Conservation (phyloP, 2,113 vertebrate species). For the Monarcha castaneiventris region DNA sequence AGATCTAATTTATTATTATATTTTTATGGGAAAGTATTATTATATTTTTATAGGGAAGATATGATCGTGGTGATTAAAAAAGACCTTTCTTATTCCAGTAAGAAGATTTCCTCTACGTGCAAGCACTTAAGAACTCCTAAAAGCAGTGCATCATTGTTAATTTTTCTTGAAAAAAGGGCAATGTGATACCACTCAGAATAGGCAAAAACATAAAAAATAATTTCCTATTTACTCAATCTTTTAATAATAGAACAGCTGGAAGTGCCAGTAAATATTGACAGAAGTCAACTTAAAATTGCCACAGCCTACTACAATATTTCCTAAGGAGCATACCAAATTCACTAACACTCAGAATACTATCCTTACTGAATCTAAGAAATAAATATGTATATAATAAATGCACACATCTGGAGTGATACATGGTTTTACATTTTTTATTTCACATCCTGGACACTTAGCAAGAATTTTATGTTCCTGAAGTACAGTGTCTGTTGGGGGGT, state of each 20-base stretch:
- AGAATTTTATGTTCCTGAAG: neutral
- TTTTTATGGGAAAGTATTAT: neutral
- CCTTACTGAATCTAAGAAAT: neutral
- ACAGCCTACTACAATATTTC: neutral
- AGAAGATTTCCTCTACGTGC: neutral
- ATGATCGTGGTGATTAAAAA: neutral
- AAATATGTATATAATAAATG: neutral
- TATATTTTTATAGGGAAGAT: neutral
- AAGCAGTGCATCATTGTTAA: fast-evolving
- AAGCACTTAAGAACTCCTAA: neutral
- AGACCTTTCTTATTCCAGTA: neutral
- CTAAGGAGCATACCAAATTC: neutral
- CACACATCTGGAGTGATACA: neutral
- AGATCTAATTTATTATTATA: neutral
- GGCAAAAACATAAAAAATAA: neutral
- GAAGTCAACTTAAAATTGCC: neutral
- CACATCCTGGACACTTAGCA: neutral
- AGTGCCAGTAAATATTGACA: neutral
- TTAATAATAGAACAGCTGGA: neutral
- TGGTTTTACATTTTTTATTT: neutral
- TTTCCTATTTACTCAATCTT: neutral
- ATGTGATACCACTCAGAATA: neutral
- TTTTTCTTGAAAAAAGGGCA: neutral
- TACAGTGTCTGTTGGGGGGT: neutral
- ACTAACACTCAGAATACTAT: neutral